Base-by-base conservation (phyloP, 2,797 vertebrate species). In the Sebastes variabilis region DNA sequence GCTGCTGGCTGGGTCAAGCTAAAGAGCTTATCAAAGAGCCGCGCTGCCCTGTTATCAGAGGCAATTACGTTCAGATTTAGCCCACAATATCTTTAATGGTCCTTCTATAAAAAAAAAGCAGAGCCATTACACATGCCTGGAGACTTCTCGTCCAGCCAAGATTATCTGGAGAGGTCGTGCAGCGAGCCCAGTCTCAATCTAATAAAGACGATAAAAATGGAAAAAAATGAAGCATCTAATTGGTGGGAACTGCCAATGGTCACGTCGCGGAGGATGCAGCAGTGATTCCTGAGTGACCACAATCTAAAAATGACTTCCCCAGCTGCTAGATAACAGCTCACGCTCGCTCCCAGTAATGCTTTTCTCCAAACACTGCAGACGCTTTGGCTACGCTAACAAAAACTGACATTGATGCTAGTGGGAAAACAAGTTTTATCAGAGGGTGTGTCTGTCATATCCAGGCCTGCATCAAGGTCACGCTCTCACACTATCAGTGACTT, bases 271-370 rank as follows among this genome's bases (percentile, higher is more conserved):
- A 88, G 87, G 93, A 94, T 81, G 87, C 87, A 90, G 80, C 77
- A 59, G 84, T 85, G 92, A 95, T 92, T 94, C 84, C 88, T 93
- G 89, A 87, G 86, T 89, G 92, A 90, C 89, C 82, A 83, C 88
- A 95, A 95, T 95, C 95, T 94, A 91, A 94, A 95, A 96, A 93
- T 82, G 89, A 94, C 92, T 95, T 94, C 94, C 95, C 92, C 79
- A 84, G 87, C 88, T 84, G 72, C 85, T 80, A 95, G 94, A 96
- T 96, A 95, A 96, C 92, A 75, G 87, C 90, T 83, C 83, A 82
- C 71, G 79, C 86, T 83, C 34, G 42, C 87, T 90, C 72, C 77
- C 88, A 80, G 82, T 85, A 81, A 91, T 93, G 91, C 83, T 92
- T 94, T 93, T 71, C 89, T 93, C 86, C 77, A 79, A 90, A 90